Base-by-base conservation (phyloP, 2,113 vertebrate genomes). In the Thomomys bottae region DNA sequence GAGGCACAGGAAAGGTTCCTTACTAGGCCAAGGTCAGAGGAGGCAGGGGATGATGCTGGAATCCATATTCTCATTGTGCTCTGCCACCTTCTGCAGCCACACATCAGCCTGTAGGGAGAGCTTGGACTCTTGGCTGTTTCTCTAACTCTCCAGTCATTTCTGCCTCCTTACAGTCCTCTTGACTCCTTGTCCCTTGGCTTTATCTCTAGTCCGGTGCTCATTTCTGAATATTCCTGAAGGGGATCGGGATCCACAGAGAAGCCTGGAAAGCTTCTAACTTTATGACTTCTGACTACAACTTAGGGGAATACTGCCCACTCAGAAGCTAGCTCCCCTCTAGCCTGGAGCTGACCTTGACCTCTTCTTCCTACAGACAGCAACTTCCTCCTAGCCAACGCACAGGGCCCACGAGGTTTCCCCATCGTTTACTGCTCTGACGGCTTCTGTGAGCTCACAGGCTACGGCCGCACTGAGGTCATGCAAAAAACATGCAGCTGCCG, bases 351-450 rank as follows among this genome's bases (percentile, higher is more conserved):
- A 95, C 81, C 67, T 84, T 95, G 63, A 63, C 64, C 70, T 91
- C 81, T 93, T 89, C 83, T 76, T 73, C 73, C 80, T 78, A 81
- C 98, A 99, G 99, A 99, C 97, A 99, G 99, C 97, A 99, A 99
- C 97, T 99, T 99, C 97, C 98, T 99, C 61, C 98, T 99, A 97
- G 99, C 99, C 73, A 99, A 99, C 0, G 98, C 99, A 0, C 99
- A 99, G 97, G 98, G 99, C 83, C 98, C 97, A 36, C 97, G 97
- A 0, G 99, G 99, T 68, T 99, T 99, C 97, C 99, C 99, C 81
- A 98, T 99, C 0, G 99, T 99, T 38, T 99, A 99, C 97, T 99
- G 99, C 96, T 99, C 99, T 0, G 99, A 99, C 5, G 99, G 99
- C 57, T 99, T 99, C 96, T 99, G 99, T 0, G 99, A 99, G 93